Base-by-base conservation (phyloP, 1,140 invertebrate species). In the Drosophila santomea region DNA sequence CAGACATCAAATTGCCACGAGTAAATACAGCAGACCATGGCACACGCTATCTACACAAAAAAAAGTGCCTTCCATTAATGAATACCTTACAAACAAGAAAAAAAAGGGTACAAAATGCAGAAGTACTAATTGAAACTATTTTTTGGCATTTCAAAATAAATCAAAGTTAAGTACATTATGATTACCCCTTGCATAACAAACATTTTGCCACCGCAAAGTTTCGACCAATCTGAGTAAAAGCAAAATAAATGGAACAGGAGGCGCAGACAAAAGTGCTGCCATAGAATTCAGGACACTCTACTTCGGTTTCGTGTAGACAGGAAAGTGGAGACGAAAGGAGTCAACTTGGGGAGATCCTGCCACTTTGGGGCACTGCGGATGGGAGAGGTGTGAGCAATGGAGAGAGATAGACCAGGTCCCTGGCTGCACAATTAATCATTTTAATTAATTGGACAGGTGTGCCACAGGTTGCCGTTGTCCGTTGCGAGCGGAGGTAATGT, bases 371-470 rank as follows among this genome's bases (percentile, higher is more conserved):
- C 32, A 17, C n/a, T 17, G 4, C 14, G 17, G 36, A 50, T 36
- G 10, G 51, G 28, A 35, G 20, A 39, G 20, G 17, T 32, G 11
- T 32, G 72, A 15, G 11, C 39, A 17, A 2, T 14, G 50, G 25
- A 7, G 44, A 51, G 41, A 57, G 36, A 62, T 44, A 64, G 14
- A 35, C 45, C 2, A 36, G 43, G 71, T 47, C 38, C 32, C 36
- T n/a, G 54, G 54, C 47, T 38, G n/a, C 14, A 55, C 76, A 80
- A 89, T 89, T 89, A 89, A 89, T 89, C 85, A 89, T 89, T 89
- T 89, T 89, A 89, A 89, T 89, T 90, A 89, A 89, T 89, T 84
- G 84, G 74, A 89, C 84, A 89, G 84, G 77, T 89, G 84, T 83
- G 85, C 84, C 84, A 89, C 84, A 89, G 84, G 84, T 89, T 89